Evolutionary conservation across 2,888 invertebrate genomes (phyloP).

Genomic region (Hydrotaea cyrtoneurina): DNA sequence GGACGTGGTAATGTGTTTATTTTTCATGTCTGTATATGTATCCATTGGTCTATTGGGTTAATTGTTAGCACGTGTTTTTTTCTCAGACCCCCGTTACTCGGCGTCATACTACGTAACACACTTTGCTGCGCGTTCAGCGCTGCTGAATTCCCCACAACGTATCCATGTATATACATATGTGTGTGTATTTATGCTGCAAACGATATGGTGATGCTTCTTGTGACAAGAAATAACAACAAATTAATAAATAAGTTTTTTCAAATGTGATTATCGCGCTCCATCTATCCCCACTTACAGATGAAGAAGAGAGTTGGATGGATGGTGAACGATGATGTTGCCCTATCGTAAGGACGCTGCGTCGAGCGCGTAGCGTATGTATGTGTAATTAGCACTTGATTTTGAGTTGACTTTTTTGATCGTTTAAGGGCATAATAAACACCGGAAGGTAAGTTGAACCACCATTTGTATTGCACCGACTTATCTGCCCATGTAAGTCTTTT

Average conservation of each 20-base stretch:
- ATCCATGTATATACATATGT: neutral
- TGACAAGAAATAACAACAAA: neutral
- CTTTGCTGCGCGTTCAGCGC: neutral
- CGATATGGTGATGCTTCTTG: neutral
- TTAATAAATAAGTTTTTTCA: neutral
- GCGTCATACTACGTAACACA: neutral
- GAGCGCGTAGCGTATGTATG: no score
- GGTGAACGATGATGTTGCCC: neutral
- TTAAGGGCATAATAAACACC: no score
- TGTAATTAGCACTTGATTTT: slow-evolving; percentile 8
- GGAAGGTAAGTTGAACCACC: no score
- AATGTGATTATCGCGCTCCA: neutral
- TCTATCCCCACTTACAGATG: neutral
- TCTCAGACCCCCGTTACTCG: neutral
- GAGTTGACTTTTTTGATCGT: no score
- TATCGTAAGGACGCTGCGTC: slow-evolving; percentile 4
- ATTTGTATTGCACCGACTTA: no score
- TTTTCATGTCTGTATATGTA: neutral
- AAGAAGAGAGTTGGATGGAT: neutral
- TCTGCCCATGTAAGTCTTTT: no score
- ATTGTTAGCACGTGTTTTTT: slow-evolving; percentile 33
- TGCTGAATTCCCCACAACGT: neutral
- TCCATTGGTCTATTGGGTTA: neutral
- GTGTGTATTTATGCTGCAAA: neutral
- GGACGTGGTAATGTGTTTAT: neutral